Evolutionary conservation across 2,797 vertebrate genomes (phyloP), one percentile per base, ranked within the genome.

Genomic region (Cyprinella venusta): DNA sequence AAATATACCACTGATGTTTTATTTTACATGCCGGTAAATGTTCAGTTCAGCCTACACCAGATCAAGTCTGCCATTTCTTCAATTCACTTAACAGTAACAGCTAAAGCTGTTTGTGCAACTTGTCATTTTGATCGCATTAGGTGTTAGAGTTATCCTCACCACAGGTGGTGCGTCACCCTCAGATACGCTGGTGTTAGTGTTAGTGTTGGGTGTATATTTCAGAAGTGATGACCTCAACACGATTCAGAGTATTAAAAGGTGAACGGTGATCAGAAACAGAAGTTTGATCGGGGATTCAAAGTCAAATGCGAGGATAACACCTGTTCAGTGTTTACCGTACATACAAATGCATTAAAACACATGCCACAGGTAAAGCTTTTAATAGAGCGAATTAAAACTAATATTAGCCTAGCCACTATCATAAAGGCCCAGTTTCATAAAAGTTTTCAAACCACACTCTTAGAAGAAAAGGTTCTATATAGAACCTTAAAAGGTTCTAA

Each of bases 11-110:
- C 38, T 24, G 38, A 69, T 69, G 52, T 40, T 77, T 38, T 21
- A 45, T 42, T n/a, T 56, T 21, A 54, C 76, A 61, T 10, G 26
- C 72, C 79, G 24, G 8, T 26, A 70, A 76, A 67, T 26, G 38
- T 52, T 76, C 21, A 26, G 30, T 68, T 64, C 33, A 61, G 38
- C 68, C 19, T 72, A 56, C 52, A 72, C 13, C 38, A 24, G 15
- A 19, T 86, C 8, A 56, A 36, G 76, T 59, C 36, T 38, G 21
- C 50, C n/a, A 8, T 30, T 19, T 40, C 36, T 79, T 67, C 72
- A 78, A 38, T 26, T 56, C 1, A 75, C 16, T 64, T 59, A 89
- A 92, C 86, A 87, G 65, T 77, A 33, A 82, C 78, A 40, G 19
- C 81, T 85, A 71, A 88, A 85, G 85, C 84, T 85, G 78, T 54